Evolutionary conservation across 2,888 invertebrate species (phyloP).

Genomic region (Rutpela maculata): DNA sequence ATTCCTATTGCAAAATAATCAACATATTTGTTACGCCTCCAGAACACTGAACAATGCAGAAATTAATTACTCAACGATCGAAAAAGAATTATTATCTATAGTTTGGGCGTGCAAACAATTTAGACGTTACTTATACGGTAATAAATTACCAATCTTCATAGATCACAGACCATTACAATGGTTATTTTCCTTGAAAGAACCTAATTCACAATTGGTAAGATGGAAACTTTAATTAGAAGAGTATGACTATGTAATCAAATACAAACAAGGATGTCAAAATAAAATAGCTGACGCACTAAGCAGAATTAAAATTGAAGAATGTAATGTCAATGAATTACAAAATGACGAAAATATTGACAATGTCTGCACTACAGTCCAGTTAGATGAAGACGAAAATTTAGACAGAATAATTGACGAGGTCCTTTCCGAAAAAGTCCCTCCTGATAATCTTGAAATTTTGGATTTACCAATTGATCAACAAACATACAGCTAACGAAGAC

Average conservation of each 20-base stretch:
- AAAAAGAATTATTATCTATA: slow-evolving; percentile 42
- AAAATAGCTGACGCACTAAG: slow-evolving; percentile 45
- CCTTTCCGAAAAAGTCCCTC: background rate
- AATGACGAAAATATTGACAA: no score
- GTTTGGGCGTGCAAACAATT: slow-evolving; percentile 40
- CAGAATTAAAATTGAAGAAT: slow-evolving; percentile 29
- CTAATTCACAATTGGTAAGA: no score
- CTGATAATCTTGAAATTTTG: no score
- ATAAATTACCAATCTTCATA: slow-evolving; percentile 42
- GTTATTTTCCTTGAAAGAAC: no score
- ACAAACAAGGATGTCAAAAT: slow-evolving; percentile 40
- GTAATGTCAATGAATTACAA: no score
- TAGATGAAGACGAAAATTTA: no score
- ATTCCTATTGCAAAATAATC: slow-evolving; percentile 34
- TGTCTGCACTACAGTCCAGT: no score
- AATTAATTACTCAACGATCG: slow-evolving; percentile 39
- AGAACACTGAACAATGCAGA: no score
- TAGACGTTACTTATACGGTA: slow-evolving; percentile 33
- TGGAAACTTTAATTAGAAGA: slow-evolving; percentile 53
- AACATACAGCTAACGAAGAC: slow-evolving; percentile 26
- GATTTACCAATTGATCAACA: background rate
- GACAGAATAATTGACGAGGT: background rate
- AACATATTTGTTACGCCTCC: slow-evolving; percentile 40
- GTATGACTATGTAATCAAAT: slow-evolving; percentile 43
- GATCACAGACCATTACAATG: slow-evolving; percentile 58